These are phyloP conservation scores for Osmerus mordax DNA, from an alignment of 2,113 vertebrate genomes.

Conservation along the genomic window DNA sequence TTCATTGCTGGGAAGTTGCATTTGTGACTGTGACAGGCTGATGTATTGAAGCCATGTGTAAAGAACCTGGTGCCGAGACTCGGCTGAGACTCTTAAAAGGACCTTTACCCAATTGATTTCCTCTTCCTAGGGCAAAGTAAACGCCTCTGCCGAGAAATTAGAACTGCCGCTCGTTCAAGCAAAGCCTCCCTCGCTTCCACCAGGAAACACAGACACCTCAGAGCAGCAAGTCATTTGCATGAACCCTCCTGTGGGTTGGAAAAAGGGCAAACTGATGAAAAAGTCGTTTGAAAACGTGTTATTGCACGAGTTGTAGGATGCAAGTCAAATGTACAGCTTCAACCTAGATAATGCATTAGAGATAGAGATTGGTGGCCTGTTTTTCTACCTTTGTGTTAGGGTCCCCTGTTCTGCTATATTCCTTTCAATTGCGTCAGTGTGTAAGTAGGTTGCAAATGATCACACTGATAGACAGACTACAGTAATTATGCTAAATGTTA, in stretches of 20 bases:
- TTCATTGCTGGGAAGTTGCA: not conserved
- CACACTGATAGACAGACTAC: too few species aligned
- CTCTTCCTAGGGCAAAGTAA: constrained; percentile 46
- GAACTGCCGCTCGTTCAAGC: constrained; percentile 23
- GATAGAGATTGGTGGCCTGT: not conserved
- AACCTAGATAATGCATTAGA: not conserved
- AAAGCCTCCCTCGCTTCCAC: constrained; percentile 39
- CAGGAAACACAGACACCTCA: constrained; percentile 42
- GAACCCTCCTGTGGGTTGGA: constrained; percentile 45
- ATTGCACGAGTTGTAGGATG: constrained; percentile 13
- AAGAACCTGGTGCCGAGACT: constrained; percentile 12
- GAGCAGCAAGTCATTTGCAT: constrained; percentile 53
- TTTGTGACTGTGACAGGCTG: constrained; percentile 10
- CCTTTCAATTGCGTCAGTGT: not conserved
- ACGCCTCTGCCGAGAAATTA: constrained; percentile 48
- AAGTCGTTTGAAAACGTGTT: constrained; percentile 28
- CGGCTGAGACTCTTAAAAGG: constrained; percentile 25
- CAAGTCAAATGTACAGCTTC: constrained; percentile 4
- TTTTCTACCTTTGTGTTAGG: not conserved
- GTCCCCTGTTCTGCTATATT: not conserved
- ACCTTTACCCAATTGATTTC: constrained; percentile 40
- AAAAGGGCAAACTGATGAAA: constrained; percentile 29
- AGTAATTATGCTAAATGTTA: too few species aligned
- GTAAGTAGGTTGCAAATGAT: too few species aligned
- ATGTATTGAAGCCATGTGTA: constrained; percentile 6